These are phyloP conservation scores for Pituophis catenifer DNA, from an alignment of 2,113 vertebrate genomes.

Conservation along the genomic window DNA sequence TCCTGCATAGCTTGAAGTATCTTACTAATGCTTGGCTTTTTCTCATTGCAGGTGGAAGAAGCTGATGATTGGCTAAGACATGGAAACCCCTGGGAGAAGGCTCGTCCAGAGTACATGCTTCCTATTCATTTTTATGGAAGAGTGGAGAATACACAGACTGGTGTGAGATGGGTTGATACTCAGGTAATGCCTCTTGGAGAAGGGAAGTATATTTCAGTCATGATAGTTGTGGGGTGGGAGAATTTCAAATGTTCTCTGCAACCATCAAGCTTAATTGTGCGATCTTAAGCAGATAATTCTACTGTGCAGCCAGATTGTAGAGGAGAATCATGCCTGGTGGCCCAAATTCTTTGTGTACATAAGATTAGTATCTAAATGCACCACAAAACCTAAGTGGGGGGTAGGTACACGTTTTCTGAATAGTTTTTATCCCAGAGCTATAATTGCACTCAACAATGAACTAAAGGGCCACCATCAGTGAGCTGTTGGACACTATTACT, in stretches of 20 bases:
- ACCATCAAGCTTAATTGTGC: background rate
- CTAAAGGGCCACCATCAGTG: no score
- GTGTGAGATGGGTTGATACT: slow-evolving; percentile 86
- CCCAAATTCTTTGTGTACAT: no score
- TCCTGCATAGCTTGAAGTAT: background rate
- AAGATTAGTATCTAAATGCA: no score
- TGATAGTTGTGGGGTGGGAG: background rate
- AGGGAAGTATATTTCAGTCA: fast-evolving
- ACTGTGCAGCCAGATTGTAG: background rate
- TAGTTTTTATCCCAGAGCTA: no score
- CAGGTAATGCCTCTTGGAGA: slow-evolving; percentile 74
- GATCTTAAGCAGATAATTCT: no score
- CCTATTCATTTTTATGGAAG: slow-evolving; percentile 92
- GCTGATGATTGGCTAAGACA: slow-evolving; percentile 94
- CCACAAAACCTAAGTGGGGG: no score
- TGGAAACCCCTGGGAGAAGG: slow-evolving; percentile 97
- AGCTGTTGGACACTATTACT: no score
- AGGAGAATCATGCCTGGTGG: background rate
- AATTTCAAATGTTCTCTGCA: background rate
- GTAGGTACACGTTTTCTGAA: no score
- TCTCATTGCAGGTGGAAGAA: slow-evolving; percentile 82
- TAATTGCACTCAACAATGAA: no score
- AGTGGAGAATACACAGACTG: slow-evolving; percentile 74
- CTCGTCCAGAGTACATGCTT: slow-evolving; percentile 93
- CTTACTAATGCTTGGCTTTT: background rate